A percentile compares a stretch with the other conserved stretches of the same genome.
Evolutionary conservation across 2,113 vertebrate species (phyloP).

Genomic region (Helogale parvula): DNA sequence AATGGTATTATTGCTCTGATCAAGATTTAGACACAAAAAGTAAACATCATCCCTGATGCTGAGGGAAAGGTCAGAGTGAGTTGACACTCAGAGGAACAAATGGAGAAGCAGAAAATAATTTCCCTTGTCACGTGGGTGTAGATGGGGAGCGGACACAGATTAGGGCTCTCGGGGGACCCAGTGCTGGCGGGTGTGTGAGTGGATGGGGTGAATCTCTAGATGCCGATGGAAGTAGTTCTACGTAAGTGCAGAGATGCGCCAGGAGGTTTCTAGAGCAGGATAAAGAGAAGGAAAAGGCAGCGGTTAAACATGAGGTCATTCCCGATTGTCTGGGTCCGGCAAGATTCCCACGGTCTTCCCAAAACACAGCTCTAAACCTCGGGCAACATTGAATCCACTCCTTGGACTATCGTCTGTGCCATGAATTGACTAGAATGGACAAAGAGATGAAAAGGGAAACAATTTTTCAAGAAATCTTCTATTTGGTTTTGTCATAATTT

Average conservation of each 20-base stretch:
- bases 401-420: background rate
- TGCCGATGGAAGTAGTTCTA: too few relatives aligned
- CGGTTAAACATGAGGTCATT: background rate
- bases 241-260: background rate
- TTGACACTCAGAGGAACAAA: background rate
- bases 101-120: background rate
- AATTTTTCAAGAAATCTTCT: background rate
- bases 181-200: background rate
- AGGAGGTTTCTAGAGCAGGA: background rate
- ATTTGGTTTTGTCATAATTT: background rate
- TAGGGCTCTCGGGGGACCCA: background rate
- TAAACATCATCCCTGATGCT: constrained; percentile 2
- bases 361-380: background rate
- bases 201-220: background rate
- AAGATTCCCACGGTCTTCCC: background rate
- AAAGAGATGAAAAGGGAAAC: background rate
- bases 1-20: background rate
- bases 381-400: background rate
- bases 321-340: background rate
- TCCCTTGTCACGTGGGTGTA: background rate
- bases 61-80: background rate
- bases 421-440: background rate
- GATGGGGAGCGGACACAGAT: too few relatives aligned
- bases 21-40: constrained; percentile 22
- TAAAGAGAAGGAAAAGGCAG: background rate